Evolutionary conservation across 2,113 vertebrate species (phyloP).

Genomic region (Psophia crepitans): DNA sequence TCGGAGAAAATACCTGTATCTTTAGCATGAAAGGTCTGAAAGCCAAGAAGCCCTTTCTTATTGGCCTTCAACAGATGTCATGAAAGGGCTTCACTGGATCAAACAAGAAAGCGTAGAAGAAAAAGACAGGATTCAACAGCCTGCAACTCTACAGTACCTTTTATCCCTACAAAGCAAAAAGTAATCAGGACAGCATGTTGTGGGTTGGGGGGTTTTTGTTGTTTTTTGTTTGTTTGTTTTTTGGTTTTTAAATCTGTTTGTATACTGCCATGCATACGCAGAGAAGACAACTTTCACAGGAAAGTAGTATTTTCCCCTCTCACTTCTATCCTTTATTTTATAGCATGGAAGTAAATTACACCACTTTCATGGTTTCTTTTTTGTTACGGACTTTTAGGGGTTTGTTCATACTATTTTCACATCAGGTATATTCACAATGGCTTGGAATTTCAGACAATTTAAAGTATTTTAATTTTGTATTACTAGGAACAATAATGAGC

Average conservation of each 20-base stretch:
- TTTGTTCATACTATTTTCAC: background rate
- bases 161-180: background rate
- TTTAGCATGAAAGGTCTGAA: background rate
- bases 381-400: background rate
- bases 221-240: too few relatives aligned
- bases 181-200: background rate
- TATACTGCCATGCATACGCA: background rate
- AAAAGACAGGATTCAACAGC: background rate
- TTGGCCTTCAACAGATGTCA: background rate
- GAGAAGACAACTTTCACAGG: background rate
- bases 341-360: background rate
- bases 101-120: background rate
- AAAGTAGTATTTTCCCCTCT: accelerated
- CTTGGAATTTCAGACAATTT: background rate
- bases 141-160: background rate
- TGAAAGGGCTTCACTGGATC: background rate
- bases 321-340: background rate
- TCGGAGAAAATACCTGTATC: background rate
- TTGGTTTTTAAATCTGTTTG: too few relatives aligned
- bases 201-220: too few relatives aligned
- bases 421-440: background rate
- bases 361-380: background rate
- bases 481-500: background rate
- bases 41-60: background rate
- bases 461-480: background rate